Conservation (phyloP, 2,797 vertebrate species). For the Scarus forsteni region DNA sequence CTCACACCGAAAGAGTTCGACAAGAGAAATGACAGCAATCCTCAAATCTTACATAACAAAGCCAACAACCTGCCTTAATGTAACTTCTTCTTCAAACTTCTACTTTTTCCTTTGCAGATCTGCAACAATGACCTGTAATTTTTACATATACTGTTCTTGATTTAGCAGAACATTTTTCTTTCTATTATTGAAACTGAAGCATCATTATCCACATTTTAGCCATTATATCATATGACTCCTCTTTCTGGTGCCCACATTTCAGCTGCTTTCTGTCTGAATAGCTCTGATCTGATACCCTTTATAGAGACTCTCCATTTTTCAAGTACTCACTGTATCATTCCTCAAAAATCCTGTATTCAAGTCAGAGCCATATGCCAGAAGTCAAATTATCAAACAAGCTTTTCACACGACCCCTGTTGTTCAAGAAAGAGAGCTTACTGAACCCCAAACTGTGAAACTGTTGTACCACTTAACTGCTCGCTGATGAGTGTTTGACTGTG, state of each 20-base stretch:
- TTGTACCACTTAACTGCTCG: slow-evolving; percentile 13
- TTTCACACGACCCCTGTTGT: slow-evolving; percentile 3
- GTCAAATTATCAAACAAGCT: slow-evolving; percentile 2
- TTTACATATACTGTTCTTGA: no score
- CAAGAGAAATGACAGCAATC: no score
- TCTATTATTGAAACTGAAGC: no score
- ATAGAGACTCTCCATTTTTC: not conserved
- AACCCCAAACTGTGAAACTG: slow-evolving; percentile 18
- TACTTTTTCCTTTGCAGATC: no score
- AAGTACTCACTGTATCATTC: not conserved
- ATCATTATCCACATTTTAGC: not conserved
- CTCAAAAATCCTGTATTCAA: not conserved
- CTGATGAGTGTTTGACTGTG: slow-evolving; percentile 14
- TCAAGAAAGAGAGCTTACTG: slow-evolving; percentile 4
- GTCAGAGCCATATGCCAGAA: not conserved
- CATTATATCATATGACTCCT: not conserved
- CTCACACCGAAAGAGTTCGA: no score
- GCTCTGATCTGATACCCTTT: not conserved
- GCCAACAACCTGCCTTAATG: no score
- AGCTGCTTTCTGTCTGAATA: not conserved
- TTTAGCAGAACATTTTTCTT: not conserved
- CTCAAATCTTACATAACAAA: no score
- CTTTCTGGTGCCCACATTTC: not conserved
- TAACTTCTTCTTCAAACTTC: no score
- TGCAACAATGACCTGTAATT: no score